Evolutionary conservation across 2,888 invertebrate genomes (phyloP).

Genomic region (Metellina segmentata): DNA sequence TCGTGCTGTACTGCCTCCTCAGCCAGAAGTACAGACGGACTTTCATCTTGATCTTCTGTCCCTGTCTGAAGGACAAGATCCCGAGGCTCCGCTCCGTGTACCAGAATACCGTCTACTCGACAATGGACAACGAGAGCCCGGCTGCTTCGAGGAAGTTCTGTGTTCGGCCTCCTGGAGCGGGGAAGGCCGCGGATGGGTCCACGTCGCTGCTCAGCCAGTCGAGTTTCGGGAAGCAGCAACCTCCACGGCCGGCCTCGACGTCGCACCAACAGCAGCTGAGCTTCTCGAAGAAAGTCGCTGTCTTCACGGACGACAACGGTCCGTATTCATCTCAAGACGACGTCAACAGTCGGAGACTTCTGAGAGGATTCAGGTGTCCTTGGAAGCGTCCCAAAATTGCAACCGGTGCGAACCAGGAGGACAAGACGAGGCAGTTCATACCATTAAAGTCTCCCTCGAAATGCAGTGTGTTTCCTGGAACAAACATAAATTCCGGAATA

Average conservation of each 20-base stretch:
- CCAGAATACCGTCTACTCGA: slow-evolving; percentile 63
- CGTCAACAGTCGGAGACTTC: slow-evolving; percentile 28
- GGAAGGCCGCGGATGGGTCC: slow-evolving; percentile 9
- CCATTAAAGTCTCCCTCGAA: slow-evolving; percentile 61
- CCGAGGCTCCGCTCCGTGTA: slow-evolving; percentile 70
- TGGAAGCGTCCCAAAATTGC: slow-evolving; percentile 66
- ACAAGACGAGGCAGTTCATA: slow-evolving; percentile 66
- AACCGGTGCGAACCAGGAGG: slow-evolving; percentile 38
- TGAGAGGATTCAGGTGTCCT: slow-evolving; percentile 66
- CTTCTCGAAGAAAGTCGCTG: slow-evolving; percentile 65
- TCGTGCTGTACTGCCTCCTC: slow-evolving; percentile 88
- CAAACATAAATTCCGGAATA: not conserved
- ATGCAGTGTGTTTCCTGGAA: slow-evolving; percentile 3
- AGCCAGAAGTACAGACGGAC: slow-evolving; percentile 88
- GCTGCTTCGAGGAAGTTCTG: slow-evolving; percentile 50
- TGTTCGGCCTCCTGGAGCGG: slow-evolving; percentile 5
- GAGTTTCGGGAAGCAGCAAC: slow-evolving; percentile 10
- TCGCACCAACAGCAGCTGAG: slow-evolving; percentile 49
- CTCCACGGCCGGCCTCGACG: not conserved
- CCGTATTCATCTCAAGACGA: slow-evolving; percentile 6
- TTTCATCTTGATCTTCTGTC: slow-evolving; percentile 80
- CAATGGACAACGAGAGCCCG: slow-evolving; percentile 67
- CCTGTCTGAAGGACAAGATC: slow-evolving; percentile 75
- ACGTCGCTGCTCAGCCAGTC: not conserved
- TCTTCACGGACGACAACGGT: slow-evolving; percentile 29